phyloP scores from a whole-genome alignment of 2,113 vertebrate species.

The Sebastes fasciatus region DNA sequence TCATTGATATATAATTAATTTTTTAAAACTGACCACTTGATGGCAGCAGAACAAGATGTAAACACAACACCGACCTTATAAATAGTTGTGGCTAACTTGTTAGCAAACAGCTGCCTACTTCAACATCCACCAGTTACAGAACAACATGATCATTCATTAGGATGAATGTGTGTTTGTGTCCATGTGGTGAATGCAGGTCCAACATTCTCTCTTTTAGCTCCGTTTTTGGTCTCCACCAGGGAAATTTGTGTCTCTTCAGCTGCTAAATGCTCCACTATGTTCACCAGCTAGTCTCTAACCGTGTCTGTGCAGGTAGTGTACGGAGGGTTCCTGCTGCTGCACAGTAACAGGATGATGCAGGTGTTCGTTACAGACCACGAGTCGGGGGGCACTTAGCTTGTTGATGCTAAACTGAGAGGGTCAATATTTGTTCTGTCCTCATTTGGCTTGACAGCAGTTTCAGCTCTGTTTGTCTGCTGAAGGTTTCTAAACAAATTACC shows the following conservation, averaged over 20 bases:
- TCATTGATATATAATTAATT: too few relatives aligned
- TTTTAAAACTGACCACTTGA: too few relatives aligned
- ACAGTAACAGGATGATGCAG: background rate
- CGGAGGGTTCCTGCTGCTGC: background rate
- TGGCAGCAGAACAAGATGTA: background rate
- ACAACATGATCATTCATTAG: background rate
- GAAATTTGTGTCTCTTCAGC: background rate
- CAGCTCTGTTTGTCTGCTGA: background rate
- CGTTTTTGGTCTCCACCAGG: background rate
- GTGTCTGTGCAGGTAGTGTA: background rate
- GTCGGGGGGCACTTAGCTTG: conserved; percentile 31
- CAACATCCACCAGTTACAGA: background rate
- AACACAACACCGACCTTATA: background rate
- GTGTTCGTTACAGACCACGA: background rate
- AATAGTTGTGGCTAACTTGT: too few relatives aligned
- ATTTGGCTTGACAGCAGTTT: background rate
- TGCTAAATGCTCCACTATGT: background rate
- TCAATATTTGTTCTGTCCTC: conserved; percentile 38
- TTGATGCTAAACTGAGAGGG: conserved; percentile 38
- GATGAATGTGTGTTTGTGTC: background rate
- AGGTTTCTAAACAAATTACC: conserved; percentile 11
- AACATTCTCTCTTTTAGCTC: background rate
- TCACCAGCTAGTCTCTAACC: background rate
- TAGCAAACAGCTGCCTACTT: background rate
- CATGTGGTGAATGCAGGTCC: background rate